Base-by-base conservation (phyloP, 2,888 invertebrate genomes). In the Eretmocerus hayati region DNA sequence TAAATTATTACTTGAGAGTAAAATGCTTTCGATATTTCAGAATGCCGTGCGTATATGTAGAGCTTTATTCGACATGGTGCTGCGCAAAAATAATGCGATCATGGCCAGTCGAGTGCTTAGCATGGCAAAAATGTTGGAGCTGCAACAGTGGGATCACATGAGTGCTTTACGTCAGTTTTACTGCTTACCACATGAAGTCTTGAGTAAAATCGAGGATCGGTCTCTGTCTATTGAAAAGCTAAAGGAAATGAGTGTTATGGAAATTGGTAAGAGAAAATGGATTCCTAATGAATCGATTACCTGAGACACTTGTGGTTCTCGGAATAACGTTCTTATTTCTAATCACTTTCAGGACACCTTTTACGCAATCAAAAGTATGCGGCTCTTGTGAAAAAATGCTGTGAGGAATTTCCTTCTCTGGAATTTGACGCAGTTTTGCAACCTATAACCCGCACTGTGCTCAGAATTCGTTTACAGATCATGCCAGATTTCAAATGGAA, bases 391-490 rank as follows among this genome's bases (percentile, higher is more conserved):
- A 89, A 90, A 67, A 83, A 85, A 59, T 91, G 87, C 58, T 88
- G 90, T 0, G 81, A 85, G 16, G 87, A 91, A 61, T 82, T 99
- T 62, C 99, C 99, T 0, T 63, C 80, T 2, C 68, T 99, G 3
- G 84, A 87, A 23, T 79, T 95, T 62, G 88, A 90, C 23, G 85
- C 91, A 0, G 81, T 75, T 22, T 75, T 99, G 8, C 95, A 97
- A 65, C 99, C 99, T 0, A 97, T 99, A 58, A 99, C 99, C 0
- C 81, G 94, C 39, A 92, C 90, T 0, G 87, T 95, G 4, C 73
- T 95, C 13, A 77, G 88, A 62, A 88, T 97, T 57, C 81, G 85
- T 50, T 78, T 96, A 13, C 80, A 80, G 44, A 83, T 96, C 19
- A 81, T 76, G 48, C 84, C 94, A 0, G 81, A 83, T 33, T 77